Percentiles rank a stretch among this genome's conserved stretches.
Evolutionary conservation across 1,140 invertebrate genomes (phyloP).

Genomic region (Monomorium pharaonis): DNA sequence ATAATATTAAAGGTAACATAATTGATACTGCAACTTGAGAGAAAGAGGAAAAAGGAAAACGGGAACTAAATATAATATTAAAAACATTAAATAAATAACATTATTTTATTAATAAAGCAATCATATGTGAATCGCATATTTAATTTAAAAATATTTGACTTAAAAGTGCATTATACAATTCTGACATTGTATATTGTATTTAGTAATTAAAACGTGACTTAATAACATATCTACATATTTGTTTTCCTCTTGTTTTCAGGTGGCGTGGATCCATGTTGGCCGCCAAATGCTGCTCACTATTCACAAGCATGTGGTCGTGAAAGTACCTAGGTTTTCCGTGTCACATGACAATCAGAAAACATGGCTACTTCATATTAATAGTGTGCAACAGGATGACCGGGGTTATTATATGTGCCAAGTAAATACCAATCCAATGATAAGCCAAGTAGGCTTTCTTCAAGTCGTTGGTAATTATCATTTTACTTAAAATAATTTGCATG

Average conservation of each 20-base stretch:
- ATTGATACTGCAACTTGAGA: background rate
- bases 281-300: slow-evolving; percentile 97
- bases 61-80: background rate
- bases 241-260: slow-evolving; percentile 86
- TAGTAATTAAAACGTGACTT: background rate
- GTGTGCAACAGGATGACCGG: slow-evolving; percentile 94
- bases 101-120: background rate
- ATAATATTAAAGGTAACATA: background rate
- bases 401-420: slow-evolving; percentile 97
- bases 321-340: slow-evolving; percentile 94
- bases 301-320: slow-evolving; percentile 95
- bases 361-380: slow-evolving; percentile 94
- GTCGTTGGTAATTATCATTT: slow-evolving; percentile 92
- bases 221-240: background rate
- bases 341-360: slow-evolving; percentile 96
- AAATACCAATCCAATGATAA: slow-evolving; percentile 98
- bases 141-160: background rate
- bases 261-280: slow-evolving; percentile 97
- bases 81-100: background rate
- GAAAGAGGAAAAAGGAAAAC: background rate
- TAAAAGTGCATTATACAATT: background rate
- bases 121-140: background rate
- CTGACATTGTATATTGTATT: background rate
- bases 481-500: background rate
- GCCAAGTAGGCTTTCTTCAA: slow-evolving; percentile 96